These are phyloP conservation scores for Danio tinwini DNA, from an alignment of 2,797 vertebrate species.

Conservation along the genomic window DNA sequence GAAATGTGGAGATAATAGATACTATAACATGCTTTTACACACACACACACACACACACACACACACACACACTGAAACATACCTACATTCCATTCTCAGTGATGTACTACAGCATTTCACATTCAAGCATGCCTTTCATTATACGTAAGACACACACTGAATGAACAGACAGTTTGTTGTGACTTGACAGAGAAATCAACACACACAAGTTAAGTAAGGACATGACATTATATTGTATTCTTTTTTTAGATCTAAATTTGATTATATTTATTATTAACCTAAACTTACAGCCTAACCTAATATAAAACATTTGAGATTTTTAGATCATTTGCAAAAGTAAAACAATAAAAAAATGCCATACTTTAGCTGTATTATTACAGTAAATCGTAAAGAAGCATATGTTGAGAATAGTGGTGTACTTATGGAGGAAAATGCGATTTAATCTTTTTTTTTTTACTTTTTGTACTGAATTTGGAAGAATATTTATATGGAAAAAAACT, in stretches of 20 bases:
- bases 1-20: not conserved
- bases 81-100: conserved; percentile 1
- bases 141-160: not conserved
- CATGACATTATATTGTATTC: not conserved
- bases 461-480: too few species aligned
- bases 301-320: not conserved
- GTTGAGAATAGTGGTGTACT: too few species aligned
- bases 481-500: too few species aligned
- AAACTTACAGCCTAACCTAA: not conserved
- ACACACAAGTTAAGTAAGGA: not conserved
- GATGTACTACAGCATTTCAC: not conserved
- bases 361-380: too few species aligned
- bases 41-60: not conserved
- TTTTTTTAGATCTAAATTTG: not conserved
- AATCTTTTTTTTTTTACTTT: too few species aligned
- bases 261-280: not conserved
- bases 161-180: not conserved
- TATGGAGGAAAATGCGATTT: too few species aligned
- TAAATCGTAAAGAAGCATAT: too few species aligned
- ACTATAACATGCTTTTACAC: not conserved
- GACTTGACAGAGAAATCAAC: not conserved
- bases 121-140: not conserved
- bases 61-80: not conserved
- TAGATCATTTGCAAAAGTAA: too few species aligned
- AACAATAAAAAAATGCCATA: too few species aligned